phyloP scores from a whole-genome alignment of 2,797 vertebrate species.

The Sarcophilus harrisii region DNA sequence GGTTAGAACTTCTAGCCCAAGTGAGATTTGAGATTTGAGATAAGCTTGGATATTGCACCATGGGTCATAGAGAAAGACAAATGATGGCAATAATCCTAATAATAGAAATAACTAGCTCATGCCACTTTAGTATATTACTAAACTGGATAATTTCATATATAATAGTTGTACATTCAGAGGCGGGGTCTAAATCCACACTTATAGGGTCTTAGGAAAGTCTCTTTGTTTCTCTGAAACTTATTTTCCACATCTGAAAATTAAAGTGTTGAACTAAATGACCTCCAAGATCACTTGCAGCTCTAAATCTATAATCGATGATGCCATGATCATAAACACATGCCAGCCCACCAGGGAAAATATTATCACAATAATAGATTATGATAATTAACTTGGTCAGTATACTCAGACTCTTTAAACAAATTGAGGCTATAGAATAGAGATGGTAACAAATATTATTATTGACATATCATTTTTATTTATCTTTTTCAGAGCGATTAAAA shows the following conservation, averaged over 20 bases:
- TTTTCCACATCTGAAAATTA: neutral
- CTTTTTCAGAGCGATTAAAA: neutral
- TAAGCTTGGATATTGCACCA: slow-evolving; percentile 4
- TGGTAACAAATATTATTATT: neutral
- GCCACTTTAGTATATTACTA: neutral
- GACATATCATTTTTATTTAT: neutral
- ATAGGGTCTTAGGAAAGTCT: neutral
- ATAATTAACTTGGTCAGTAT: slow-evolving; percentile 2
- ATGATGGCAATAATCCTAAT: neutral
- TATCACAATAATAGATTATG: neutral
- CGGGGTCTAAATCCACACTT: neutral
- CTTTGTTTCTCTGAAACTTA: neutral
- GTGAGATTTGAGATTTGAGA: neutral
- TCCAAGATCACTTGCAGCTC: neutral
- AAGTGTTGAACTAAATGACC: neutral
- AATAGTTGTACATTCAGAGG: neutral
- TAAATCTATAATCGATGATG: neutral
- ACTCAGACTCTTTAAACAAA: slow-evolving; percentile 1
- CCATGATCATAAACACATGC: neutral
- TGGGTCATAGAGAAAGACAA: slow-evolving; percentile 5
- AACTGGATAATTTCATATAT: neutral
- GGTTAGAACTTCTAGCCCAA: neutral
- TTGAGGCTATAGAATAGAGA: neutral
- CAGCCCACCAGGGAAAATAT: slow-evolving; percentile 1
- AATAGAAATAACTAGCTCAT: slow-evolving; percentile 23